Conservation (phyloP, 2,888 invertebrate genomes). For the Amphipyra tragopoginis region DNA sequence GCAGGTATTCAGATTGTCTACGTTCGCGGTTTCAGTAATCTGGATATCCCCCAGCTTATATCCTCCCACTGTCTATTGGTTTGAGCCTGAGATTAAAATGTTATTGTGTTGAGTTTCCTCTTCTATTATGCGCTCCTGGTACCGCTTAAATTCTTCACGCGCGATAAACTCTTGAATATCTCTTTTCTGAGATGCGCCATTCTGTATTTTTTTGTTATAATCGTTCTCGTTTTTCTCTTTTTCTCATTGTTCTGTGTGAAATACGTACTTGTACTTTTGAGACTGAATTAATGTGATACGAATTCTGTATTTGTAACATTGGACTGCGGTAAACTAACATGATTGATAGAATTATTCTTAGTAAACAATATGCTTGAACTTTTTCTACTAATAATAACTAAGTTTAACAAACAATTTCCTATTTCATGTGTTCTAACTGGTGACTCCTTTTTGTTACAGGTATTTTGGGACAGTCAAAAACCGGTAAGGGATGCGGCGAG, state of each 20-base stretch:
- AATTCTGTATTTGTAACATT: background rate
- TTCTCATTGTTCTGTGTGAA: constrained; percentile 1
- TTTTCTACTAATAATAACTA: too few relatives aligned
- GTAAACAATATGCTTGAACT: too few relatives aligned
- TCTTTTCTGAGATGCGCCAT: constrained; percentile 17
- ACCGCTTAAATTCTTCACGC: constrained; percentile 30
- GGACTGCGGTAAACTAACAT: background rate
- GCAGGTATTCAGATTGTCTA: constrained; percentile 43
- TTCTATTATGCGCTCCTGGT: constrained; percentile 29
- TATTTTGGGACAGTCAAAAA: constrained; percentile 80
- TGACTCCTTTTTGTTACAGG: constrained; percentile 77
- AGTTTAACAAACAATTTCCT: background rate
- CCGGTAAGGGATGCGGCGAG: constrained; percentile 73
- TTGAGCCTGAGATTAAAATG: constrained; percentile 52
- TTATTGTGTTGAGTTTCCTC: constrained; percentile 45
- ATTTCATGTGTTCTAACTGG: constrained; percentile 43
- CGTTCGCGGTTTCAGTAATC: constrained; percentile 61
- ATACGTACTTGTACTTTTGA: background rate
- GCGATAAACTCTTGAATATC: constrained; percentile 40
- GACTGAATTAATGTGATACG: background rate
- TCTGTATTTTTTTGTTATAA: constrained; percentile 17
- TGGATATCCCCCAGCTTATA: constrained; percentile 61
- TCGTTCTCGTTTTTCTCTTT: constrained; percentile 7
- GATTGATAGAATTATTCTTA: background rate
- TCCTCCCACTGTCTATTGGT: constrained; percentile 43